phyloP scores from a whole-genome alignment of 2,888 invertebrate species.

The Callyntrura sp. region DNA sequence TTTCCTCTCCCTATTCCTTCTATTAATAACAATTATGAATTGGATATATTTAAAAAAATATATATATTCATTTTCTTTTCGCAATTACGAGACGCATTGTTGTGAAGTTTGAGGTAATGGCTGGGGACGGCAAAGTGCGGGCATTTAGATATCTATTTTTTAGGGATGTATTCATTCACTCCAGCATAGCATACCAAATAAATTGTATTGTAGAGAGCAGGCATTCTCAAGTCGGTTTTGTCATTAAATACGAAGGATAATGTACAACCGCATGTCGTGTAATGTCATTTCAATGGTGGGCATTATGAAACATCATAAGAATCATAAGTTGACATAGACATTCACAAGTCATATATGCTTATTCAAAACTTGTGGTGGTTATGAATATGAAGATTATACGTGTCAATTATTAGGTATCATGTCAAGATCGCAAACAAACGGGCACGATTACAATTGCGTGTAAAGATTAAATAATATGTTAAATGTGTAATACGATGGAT shows the following conservation, averaged over 20 bases:
- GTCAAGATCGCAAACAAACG: conserved; percentile 16
- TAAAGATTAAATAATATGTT: not conserved
- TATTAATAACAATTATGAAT: conserved; percentile 74
- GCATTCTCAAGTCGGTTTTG: not conserved
- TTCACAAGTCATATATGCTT: not conserved
- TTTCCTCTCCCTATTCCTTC: conserved; percentile 50
- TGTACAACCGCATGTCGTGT: conserved; percentile 19
- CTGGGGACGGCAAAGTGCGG: conserved; percentile 60
- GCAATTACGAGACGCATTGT: conserved; percentile 74
- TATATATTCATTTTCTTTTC: conserved; percentile 63
- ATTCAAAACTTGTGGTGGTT: conserved; percentile 39
- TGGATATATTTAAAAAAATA: conserved; percentile 65
- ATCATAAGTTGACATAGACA: too few species aligned
- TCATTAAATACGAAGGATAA: conserved; percentile 25
- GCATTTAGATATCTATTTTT: conserved; percentile 22
- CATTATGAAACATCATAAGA: not conserved
- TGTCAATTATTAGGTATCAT: conserved; percentile 58
- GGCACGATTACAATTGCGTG: not conserved
- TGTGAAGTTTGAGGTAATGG: conserved; percentile 73
- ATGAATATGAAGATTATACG: conserved; percentile 2
- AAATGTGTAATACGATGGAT: not conserved
- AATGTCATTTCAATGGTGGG: conserved; percentile 34
- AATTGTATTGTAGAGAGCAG: not conserved
- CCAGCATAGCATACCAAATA: too few species aligned
- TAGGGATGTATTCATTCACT: not conserved